Conservation (phyloP, 2,888 invertebrate genomes). For the Diaperis boleti region DNA sequence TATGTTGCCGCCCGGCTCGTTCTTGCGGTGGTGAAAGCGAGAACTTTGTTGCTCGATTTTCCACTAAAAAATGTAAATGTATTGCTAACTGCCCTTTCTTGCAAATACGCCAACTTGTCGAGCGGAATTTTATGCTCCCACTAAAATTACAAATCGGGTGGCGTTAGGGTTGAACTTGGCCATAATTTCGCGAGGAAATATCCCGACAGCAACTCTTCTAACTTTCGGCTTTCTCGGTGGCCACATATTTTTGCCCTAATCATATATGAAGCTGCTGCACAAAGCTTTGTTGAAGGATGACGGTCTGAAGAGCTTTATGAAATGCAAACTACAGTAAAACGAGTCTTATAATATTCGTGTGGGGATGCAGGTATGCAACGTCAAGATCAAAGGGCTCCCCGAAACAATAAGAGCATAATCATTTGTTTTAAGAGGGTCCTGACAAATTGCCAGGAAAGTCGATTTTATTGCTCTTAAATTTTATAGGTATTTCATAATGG, state of each 20-base stretch:
- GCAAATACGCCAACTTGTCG: conserved; percentile 21
- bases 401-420: conserved; percentile 24
- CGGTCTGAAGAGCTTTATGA: conserved; percentile 15
- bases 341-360: not conserved
- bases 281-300: conserved; percentile 11
- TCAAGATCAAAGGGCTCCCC: conserved; percentile 13
- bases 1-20: conserved; percentile 24
- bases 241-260: conserved; percentile 16
- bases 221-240: not conserved
- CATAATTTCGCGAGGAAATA: not conserved
- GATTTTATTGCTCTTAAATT: conserved; percentile 28
- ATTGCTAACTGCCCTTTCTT: conserved; percentile 19
- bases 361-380: conserved; percentile 14
- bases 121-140: conserved; percentile 8
- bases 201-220: not conserved
- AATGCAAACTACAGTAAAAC: conserved; percentile 16
- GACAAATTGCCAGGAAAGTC: conserved; percentile 11
- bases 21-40: conserved; percentile 11
- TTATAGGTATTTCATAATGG: conserved; percentile 32
- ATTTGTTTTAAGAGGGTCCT: conserved; percentile 6
- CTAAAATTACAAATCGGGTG: conserved; percentile 25
- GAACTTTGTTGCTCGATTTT: not conserved
- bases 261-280: conserved; percentile 15
- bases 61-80: conserved; percentile 29
- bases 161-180: not conserved